phyloP scores from a whole-genome alignment of 2,888 invertebrate species.

The Drosophila paucipuncta region DNA sequence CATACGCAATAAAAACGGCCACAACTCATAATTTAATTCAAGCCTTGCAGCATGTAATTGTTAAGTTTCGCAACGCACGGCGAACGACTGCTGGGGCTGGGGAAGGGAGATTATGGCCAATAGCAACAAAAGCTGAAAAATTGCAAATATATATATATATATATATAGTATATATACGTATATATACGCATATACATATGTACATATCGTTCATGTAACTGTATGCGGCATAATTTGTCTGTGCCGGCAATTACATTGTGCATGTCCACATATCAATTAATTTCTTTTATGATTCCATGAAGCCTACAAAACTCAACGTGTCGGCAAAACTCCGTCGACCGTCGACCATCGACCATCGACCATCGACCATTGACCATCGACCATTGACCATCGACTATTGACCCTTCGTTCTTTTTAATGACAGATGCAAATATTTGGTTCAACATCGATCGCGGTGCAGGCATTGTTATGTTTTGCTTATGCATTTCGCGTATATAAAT shows the following conservation, averaged over 20 bases:
- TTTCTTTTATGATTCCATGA: conserved; percentile 77
- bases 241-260: conserved; percentile 63
- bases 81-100: background rate
- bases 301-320: conserved; percentile 23
- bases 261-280: conserved; percentile 71
- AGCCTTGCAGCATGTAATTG: conserved; percentile 67
- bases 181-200: background rate
- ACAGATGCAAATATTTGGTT: conserved; percentile 69
- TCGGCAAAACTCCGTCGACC: background rate
- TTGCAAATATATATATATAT: conserved; percentile 10
- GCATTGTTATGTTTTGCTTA: conserved; percentile 14
- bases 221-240: conserved; percentile 61
- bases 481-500: background rate
- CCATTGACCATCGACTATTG: conserved; percentile 7
- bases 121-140: conserved; percentile 66
- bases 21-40: conserved; percentile 75
- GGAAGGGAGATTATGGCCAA: conserved; percentile 44
- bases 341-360: background rate
- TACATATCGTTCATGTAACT: conserved; percentile 38
- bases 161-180: background rate
- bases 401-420: conserved; percentile 46
- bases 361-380: conserved; percentile 3
- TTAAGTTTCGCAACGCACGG: conserved; percentile 68
- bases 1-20: conserved; percentile 73
- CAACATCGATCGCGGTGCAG: conserved; percentile 35